These are phyloP conservation scores for Cheilosia vernalis DNA, from an alignment of 2,888 invertebrate species.

Conservation along the genomic window DNA sequence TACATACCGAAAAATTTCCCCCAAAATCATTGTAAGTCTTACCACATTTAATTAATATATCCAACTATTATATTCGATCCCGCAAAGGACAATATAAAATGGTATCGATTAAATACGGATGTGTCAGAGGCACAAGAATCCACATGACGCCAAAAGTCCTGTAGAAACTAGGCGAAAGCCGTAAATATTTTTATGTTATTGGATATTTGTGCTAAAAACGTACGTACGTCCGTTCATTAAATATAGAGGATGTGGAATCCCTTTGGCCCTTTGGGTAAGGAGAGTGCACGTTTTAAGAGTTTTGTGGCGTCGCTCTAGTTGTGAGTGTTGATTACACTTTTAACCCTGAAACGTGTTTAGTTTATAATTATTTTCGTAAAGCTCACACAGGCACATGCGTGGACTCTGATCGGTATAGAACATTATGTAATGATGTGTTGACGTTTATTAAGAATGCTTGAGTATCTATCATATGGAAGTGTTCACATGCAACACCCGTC, in stretches of 20 bases:
- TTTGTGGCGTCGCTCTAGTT: slow-evolving; percentile 1
- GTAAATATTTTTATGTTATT: slow-evolving; percentile 8
- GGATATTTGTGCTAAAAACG: background rate
- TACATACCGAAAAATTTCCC: background rate
- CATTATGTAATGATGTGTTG: too few relatives aligned
- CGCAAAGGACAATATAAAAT: background rate
- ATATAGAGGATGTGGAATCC: background rate
- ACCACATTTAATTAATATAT: background rate
- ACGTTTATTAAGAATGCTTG: background rate
- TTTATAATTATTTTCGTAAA: background rate
- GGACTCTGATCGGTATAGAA: too few relatives aligned
- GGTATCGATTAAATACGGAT: background rate
- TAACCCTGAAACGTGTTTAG: background rate
- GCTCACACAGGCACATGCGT: background rate
- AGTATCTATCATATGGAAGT: too few relatives aligned
- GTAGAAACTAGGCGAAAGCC: slow-evolving; percentile 7
- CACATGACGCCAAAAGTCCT: slow-evolving; percentile 14
- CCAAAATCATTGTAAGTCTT: background rate
- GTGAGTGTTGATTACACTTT: background rate
- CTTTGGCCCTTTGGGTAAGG: background rate
- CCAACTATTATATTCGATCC: background rate
- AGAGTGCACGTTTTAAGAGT: slow-evolving; percentile 5
- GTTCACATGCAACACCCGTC: too few relatives aligned
- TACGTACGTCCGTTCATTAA: background rate
- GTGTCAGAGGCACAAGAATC: background rate